Evolutionary conservation across 2,888 invertebrate species (phyloP), one percentile per base, ranked within the genome.

Genomic region (Epinotia bilunana): DNA sequence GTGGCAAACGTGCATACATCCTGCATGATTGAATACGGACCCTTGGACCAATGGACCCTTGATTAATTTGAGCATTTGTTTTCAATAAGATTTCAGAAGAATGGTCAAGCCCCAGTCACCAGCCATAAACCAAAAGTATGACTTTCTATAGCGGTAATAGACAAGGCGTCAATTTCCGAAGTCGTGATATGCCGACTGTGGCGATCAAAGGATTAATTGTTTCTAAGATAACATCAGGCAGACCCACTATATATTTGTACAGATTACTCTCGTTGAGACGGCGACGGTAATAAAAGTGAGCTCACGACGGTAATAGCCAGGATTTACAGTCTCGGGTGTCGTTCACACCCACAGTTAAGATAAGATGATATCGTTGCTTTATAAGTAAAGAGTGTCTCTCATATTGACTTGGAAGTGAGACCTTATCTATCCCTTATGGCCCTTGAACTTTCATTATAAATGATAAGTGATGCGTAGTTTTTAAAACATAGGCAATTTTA

Each of bases 311-410:
- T 60, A 58, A 69, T 28, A 43, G 46, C 3, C 58, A 9, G 46
- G 67, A 20, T 23, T 68, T 60, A 23, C 39, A 16, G 18, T 18
- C 69, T 43, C 58, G 0, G 69, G 20, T 68, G 69, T 69, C 69
- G 28, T 60, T 69, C 69, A 68, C 69, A 28, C 60, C n/a, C 23
- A n/a, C 46, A 58, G 53, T n/a, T 28, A n/a, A 61, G 69, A 69
- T 60, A 60, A 58, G 16, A 23, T 20, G 46, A 11, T 65, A 33
- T 65, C 28, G 49, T 43, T 3, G 1, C 2, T 28, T 28, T 16
- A 60, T 13, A 57, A 12, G 9, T 20, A 39, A 20, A 18, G 12
- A 43, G 9, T 64, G 16, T 64, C 46, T 23, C 16, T 65, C 18
- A 57, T 20, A 53, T 67, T 55, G 12, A n/a, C 33, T 28, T 18